These are phyloP conservation scores for Mandrillus leucophaeus DNA, from an alignment of 2,113 vertebrate species.

Conservation along the genomic window DNA sequence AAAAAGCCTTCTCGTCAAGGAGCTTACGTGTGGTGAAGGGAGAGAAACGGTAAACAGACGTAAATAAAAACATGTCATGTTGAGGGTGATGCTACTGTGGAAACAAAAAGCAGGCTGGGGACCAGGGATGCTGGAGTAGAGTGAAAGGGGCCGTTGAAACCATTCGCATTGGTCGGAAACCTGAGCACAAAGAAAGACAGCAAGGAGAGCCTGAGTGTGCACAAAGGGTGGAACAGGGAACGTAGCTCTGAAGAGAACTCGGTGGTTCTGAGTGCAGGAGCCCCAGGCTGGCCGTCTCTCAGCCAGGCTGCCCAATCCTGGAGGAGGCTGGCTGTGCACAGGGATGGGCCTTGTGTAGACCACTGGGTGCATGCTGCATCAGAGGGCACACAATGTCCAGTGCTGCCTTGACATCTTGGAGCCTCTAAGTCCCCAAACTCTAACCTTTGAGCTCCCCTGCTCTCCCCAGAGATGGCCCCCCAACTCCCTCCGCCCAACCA, in stretches of 20 bases:
- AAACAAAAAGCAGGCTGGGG: neutral
- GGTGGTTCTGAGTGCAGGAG: neutral
- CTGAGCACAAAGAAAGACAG: neutral
- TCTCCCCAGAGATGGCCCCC: neutral
- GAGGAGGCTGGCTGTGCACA: neutral
- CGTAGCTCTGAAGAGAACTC: neutral
- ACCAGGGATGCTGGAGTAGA: rapidly evolving
- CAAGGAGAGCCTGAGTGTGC: too few species aligned
- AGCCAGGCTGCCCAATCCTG: rapidly evolving
- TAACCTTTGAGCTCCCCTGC: neutral
- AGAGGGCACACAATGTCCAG: rapidly evolving
- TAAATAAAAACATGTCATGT: neutral
- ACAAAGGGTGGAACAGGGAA: too few species aligned
- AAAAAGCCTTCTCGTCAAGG: rapidly evolving
- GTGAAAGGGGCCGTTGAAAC: rapidly evolving
- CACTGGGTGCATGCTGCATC: neutral
- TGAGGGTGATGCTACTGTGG: neutral
- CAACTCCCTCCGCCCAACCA: too few species aligned
- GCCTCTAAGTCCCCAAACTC: neutral
- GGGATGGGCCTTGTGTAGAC: neutral
- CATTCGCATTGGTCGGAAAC: rapidly evolving
- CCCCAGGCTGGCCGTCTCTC: rapidly evolving
- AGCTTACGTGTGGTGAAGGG: rapidly evolving
- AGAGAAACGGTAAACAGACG: neutral
- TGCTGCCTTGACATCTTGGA: neutral